Conservation (phyloP, 2,888 invertebrate species). For the Philereme transversata region DNA sequence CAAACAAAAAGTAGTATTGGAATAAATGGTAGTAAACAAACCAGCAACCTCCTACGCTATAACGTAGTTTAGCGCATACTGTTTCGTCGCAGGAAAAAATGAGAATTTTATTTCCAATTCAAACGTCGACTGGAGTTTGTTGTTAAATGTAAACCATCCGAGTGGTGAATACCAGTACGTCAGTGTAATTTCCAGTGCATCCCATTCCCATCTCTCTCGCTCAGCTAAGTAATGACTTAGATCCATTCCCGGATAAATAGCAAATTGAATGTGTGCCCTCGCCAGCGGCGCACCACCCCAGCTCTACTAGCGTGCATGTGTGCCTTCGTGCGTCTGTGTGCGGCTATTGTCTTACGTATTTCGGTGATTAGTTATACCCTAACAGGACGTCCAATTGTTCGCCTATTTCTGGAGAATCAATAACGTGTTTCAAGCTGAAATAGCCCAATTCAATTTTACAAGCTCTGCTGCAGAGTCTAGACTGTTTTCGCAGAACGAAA, state of each 20-base stretch:
- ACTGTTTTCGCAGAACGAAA: slow-evolving; percentile 45
- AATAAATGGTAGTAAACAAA: too few relatives aligned
- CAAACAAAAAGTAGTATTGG: too few relatives aligned
- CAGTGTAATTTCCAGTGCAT: slow-evolving; percentile 78
- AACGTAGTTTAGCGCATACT: too few relatives aligned
- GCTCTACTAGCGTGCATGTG: slow-evolving; percentile 42
- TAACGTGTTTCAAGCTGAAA: slow-evolving; percentile 26
- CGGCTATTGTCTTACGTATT: slow-evolving; percentile 42
- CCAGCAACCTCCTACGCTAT: too few relatives aligned
- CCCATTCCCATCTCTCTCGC: slow-evolving; percentile 77
- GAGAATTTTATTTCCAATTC: slow-evolving; percentile 36
- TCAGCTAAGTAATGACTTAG: slow-evolving; percentile 84
- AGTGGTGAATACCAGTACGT: slow-evolving; percentile 60
- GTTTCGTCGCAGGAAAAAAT: slow-evolving; percentile 4
- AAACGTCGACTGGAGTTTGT: slow-evolving; percentile 28
- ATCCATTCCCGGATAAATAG: slow-evolving; percentile 84
- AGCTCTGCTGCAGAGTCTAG: slow-evolving; percentile 37
- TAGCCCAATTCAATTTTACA: slow-evolving; percentile 56
- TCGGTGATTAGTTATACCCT: slow-evolving; percentile 43
- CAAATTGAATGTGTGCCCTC: slow-evolving; percentile 80
- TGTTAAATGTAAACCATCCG: slow-evolving; percentile 32
- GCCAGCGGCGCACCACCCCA: slow-evolving; percentile 44
- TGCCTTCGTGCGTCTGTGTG: slow-evolving; percentile 26
- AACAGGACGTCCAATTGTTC: slow-evolving; percentile 21
- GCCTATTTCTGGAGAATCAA: slow-evolving; percentile 18